These are phyloP conservation scores for Lordiphosa clarofinis DNA, from an alignment of 1,140 invertebrate species.

Conservation along the genomic window DNA sequence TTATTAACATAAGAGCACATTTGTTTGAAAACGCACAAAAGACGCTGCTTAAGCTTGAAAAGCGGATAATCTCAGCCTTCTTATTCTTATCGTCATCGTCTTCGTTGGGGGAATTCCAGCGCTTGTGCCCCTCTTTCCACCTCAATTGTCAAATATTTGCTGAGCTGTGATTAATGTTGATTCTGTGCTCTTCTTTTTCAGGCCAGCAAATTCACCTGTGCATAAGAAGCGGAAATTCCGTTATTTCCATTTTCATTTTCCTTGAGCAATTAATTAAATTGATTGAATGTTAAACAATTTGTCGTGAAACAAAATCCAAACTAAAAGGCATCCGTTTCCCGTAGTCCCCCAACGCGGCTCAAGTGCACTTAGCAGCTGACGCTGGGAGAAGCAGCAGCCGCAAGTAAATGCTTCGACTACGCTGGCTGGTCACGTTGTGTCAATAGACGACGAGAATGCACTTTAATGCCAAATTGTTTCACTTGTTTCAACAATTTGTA, in stretches of 20 bases:
- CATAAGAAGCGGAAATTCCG: constrained; percentile 41
- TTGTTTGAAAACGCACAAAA: constrained; percentile 27
- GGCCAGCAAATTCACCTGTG: constrained; percentile 50
- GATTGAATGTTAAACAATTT: constrained; percentile 66
- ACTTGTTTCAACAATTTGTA: constrained; percentile 43
- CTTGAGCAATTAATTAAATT: constrained; percentile 64
- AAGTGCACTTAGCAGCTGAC: constrained; percentile 26
- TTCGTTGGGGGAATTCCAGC: background rate
- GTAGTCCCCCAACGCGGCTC: constrained; percentile 10
- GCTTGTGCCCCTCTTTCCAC: constrained; percentile 1
- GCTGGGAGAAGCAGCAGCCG: background rate
- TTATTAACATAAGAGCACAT: constrained; percentile 65
- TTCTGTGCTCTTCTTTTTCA: constrained; percentile 45
- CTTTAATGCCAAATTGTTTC: constrained; percentile 53
- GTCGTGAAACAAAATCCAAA: constrained; percentile 34
- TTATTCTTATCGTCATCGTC: background rate
- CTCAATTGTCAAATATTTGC: constrained; percentile 75
- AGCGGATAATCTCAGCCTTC: constrained; percentile 27
- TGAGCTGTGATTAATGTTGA: constrained; percentile 77
- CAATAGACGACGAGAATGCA: constrained; percentile 64
- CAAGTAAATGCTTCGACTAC: constrained; percentile 39
- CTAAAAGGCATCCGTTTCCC: constrained; percentile 9
- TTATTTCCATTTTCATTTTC: constrained; percentile 51
- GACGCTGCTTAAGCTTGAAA: constrained; percentile 16
- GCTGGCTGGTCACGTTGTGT: constrained; percentile 67